Evolutionary conservation across 2,888 invertebrate species (phyloP).

Genomic region (Ptycholaimellus sp.): DNA sequence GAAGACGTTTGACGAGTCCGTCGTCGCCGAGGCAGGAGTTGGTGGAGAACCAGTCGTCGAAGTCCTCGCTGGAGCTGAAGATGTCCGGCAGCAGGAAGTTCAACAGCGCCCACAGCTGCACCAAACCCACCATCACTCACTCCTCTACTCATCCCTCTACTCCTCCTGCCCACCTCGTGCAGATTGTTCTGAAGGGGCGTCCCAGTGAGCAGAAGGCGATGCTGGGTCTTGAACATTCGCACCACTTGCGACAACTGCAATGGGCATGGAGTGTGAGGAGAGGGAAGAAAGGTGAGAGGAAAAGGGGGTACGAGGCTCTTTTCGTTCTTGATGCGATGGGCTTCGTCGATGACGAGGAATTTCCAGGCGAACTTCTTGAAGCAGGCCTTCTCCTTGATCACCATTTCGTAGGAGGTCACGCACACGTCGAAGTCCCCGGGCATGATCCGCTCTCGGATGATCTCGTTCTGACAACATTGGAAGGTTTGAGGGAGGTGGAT

Average conservation of each 20-base stretch:
- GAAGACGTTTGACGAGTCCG: conserved; percentile 64
- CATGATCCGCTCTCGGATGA: conserved; percentile 63
- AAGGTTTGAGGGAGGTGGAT: too few species aligned
- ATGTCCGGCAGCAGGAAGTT: conserved; percentile 94
- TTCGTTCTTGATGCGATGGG: conserved; percentile 95
- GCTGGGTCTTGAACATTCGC: conserved; percentile 82
- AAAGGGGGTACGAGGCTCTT: too few species aligned
- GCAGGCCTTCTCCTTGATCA: conserved; percentile 75
- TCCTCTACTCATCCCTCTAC: conserved; percentile 4
- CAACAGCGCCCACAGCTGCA: conserved; percentile 83
- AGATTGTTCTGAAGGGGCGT: conserved; percentile 95
- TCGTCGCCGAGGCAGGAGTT: conserved; percentile 75
- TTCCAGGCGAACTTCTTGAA: conserved; percentile 96
- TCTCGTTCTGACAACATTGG: conserved; percentile 48
- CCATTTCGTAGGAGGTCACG: conserved; percentile 83
- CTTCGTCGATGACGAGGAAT: conserved; percentile 98
- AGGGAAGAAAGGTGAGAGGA: background rate
- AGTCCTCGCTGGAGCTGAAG: conserved; percentile 89
- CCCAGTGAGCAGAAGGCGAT: conserved; percentile 74
- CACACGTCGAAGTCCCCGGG: conserved; percentile 96
- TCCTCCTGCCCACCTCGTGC: conserved; percentile 36
- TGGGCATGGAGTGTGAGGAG: conserved; percentile 1
- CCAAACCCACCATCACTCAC: too few species aligned
- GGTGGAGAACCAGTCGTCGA: conserved; percentile 94
- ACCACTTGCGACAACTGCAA: conserved; percentile 61